Percentiles rank a stretch among this genome's conserved stretches.
Conservation (phyloP, 2,888 invertebrate species). For the Microchrysa polita region DNA sequence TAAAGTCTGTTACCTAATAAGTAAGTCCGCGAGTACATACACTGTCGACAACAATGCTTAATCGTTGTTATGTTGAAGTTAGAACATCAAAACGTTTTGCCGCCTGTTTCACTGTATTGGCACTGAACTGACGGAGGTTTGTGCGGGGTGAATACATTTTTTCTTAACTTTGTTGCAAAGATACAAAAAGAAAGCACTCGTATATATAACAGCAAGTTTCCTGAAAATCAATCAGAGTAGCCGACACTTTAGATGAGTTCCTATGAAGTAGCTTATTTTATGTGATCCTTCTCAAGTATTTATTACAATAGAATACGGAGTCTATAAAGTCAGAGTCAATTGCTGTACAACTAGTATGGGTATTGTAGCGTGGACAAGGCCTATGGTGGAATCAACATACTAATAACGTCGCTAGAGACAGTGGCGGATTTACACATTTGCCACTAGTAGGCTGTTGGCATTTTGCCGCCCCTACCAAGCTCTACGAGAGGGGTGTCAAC, state of each 20-base stretch:
- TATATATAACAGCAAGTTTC: constrained; percentile 2
- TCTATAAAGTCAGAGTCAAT: background rate
- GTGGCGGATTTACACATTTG: too few relatives aligned
- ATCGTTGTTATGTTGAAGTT: constrained; percentile 27
- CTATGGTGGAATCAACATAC: too few relatives aligned
- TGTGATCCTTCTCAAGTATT: constrained; percentile 2
- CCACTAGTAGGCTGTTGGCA: too few relatives aligned
- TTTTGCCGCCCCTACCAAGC: too few relatives aligned
- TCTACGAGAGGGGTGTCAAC: too few relatives aligned
- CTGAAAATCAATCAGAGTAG: constrained; percentile 27
- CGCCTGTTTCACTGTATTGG: constrained; percentile 2
- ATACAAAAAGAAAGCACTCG: background rate
- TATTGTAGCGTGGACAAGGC: too few relatives aligned
- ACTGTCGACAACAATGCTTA: constrained; percentile 36
- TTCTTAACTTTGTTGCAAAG: background rate
- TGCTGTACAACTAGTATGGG: background rate
- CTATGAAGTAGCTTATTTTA: background rate
- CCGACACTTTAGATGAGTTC: background rate
- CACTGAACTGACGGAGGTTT: too few relatives aligned
- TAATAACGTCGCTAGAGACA: too few relatives aligned
- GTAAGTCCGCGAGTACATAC: too few relatives aligned
- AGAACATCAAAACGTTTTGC: constrained; percentile 39
- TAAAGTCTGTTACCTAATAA: constrained; percentile 39
- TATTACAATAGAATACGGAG: background rate
- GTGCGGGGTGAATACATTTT: constrained; percentile 40